Conservation (phyloP, 2,888 invertebrate genomes). For the Chaetoderma sp. region DNA sequence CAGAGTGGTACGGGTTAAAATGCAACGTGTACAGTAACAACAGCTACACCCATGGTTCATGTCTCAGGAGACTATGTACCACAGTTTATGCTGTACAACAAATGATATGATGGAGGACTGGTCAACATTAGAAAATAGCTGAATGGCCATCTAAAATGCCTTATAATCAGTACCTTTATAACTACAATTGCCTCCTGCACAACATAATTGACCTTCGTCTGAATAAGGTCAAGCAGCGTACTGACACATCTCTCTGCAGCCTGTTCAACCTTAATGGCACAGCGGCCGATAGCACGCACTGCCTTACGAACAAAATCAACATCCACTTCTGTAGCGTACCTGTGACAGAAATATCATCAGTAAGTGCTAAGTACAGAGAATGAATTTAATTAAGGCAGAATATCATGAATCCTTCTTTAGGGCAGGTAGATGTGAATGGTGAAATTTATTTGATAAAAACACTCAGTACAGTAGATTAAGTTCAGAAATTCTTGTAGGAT, state of each 20-base stretch:
- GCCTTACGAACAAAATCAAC: conserved; percentile 99
- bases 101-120: no score
- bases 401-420: not conserved
- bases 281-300: conserved; percentile 96
- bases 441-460: not conserved
- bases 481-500: no score
- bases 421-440: not conserved
- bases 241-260: conserved; percentile 99
- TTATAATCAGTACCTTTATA: conserved; percentile 83
- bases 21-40: no score
- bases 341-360: conserved; percentile 40
- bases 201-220: conserved; percentile 99
- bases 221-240: conserved; percentile 95
- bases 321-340: conserved; percentile 97
- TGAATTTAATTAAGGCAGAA: not conserved
- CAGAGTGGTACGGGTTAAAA: no score
- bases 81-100: no score
- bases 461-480: no score
- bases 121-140: no score
- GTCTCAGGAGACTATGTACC: no score
- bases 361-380: not conserved
- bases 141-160: no score
- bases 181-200: conserved; percentile 99
- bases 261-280: conserved; percentile 98
- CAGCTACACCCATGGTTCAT: no score